Base-by-base conservation (phyloP, 2,797 vertebrate genomes). In the Chrysolophus pictus region DNA sequence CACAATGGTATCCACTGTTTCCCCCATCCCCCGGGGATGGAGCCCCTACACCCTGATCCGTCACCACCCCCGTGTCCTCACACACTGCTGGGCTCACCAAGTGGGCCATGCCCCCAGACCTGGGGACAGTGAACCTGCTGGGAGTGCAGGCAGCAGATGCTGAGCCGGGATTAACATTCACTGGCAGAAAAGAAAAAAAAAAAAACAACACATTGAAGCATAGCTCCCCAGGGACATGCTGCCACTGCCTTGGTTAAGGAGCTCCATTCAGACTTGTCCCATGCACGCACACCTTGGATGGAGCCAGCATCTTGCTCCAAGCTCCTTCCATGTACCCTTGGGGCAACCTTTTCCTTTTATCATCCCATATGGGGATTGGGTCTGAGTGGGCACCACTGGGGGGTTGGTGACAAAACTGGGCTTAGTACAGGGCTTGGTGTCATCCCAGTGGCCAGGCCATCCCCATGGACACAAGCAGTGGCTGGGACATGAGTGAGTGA, bases 171-270 rank as follows among this genome's bases (percentile, higher is more conserved):
- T 94, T 93, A 95, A 94, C 84, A 79, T 79, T 84, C 88, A 75
- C 69, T 78, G 7, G 75, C 2, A 23, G 58, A 24, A 23, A 35
- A 71, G 83, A 91, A 80, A 93, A 93, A 91, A 23, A 68, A 85
- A 91, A 75, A 94, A 90, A 91, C 49, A 80, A 78, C 93, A 89
- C 92, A 31, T 17, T 17, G 51, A 31, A 55, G 28, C 28, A 18
- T 31, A 6, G 28, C 56, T 58, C 87, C 82, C 51, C 12, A 3
- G 37, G 80, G 90, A 95, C 74, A 80, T 7, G 81, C 90, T 76
- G 35, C 96, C 95, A 96, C 95, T 95, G 92, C 85, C 96, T 95
- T 41, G 90, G 94, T 93, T 96, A 95, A 96, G 93, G 91, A 97
- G 96, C 94, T 97, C 94, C 95, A 93, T 87, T 80, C 88, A 84